Evolutionary conservation across 2,113 vertebrate species (phyloP).

Genomic region (Phodopus roborovskii): DNA sequence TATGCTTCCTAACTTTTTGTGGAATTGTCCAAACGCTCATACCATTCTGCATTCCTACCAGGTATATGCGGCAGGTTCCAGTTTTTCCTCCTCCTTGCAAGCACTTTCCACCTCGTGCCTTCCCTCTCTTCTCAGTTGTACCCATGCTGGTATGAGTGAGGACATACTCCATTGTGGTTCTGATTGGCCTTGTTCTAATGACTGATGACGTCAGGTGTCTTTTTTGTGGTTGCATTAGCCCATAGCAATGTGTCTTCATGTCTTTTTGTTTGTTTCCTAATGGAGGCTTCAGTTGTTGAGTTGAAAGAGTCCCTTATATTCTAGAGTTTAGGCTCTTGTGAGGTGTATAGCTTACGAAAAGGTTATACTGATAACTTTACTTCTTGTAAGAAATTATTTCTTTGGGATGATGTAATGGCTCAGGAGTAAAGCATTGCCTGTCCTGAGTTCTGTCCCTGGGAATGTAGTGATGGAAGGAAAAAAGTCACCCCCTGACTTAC

Average conservation of each 20-base stretch:
- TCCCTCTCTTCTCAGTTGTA: neutral
- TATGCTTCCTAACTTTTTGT: neutral
- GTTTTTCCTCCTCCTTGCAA: neutral
- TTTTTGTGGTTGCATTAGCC: neutral
- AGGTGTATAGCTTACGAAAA: too few species aligned
- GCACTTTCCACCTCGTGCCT: neutral
- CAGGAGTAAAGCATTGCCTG: neutral
- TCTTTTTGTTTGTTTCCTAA: neutral
- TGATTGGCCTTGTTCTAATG: neutral
- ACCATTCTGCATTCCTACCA: too few species aligned
- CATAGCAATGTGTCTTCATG: neutral
- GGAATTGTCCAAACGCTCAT: neutral
- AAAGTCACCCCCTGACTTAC: neutral
- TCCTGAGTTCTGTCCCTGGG: neutral
- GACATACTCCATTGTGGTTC: neutral
- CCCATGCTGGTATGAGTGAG: neutral
- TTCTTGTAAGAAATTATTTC: neutral
- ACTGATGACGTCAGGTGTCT: neutral
- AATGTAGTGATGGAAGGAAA: neutral
- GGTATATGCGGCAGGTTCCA: neutral
- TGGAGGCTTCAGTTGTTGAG: neutral
- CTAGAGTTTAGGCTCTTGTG: neutral
- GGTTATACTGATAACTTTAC: neutral
- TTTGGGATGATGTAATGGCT: neutral
- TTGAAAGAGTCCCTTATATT: neutral